Conservation (phyloP, 2,113 vertebrate genomes). For the Tetraodon nigroviridis region DNA sequence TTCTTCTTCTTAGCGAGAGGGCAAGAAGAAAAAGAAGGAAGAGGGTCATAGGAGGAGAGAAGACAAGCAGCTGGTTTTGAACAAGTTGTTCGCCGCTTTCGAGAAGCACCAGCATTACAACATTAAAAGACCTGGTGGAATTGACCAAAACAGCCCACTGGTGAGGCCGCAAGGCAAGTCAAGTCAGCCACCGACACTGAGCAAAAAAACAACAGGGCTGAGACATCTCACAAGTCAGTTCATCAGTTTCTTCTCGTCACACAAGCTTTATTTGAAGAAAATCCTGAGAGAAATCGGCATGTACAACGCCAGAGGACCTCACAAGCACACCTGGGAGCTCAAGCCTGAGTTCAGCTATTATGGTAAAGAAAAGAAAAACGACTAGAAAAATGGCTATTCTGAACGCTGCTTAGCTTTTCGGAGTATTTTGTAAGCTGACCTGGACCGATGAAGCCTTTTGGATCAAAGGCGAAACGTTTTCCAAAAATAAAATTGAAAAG, state of each 20-base stretch:
- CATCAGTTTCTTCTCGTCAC: neutral
- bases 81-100: conserved; percentile 97
- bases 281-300: conserved; percentile 93
- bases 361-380: conserved; percentile 80
- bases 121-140: conserved; percentile 96
- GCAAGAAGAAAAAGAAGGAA: conserved; percentile 93
- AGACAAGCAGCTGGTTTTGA: conserved; percentile 91
- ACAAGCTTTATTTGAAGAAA: conserved; percentile 93
- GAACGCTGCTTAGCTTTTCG: too few relatives aligned
- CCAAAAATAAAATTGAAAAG: too few relatives aligned
- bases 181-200: too few relatives aligned
- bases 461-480: too few relatives aligned
- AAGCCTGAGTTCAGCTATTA: conserved; percentile 96
- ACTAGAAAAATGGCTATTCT: too few relatives aligned
- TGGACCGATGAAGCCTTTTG: too few relatives aligned
- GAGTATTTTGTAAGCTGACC: too few relatives aligned
- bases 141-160: conserved; percentile 98
- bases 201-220: too few relatives aligned
- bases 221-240: too few relatives aligned
- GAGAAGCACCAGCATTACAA: conserved; percentile 98
- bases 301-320: conserved; percentile 95
- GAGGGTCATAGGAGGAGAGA: conserved; percentile 91
- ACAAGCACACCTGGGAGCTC: conserved; percentile 99
- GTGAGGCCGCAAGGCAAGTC: conserved; percentile 72
- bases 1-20: conserved; percentile 79